These are phyloP conservation scores for Hoplias malabaricus DNA, from an alignment of 2,113 vertebrate genomes.

Conservation along the genomic window DNA sequence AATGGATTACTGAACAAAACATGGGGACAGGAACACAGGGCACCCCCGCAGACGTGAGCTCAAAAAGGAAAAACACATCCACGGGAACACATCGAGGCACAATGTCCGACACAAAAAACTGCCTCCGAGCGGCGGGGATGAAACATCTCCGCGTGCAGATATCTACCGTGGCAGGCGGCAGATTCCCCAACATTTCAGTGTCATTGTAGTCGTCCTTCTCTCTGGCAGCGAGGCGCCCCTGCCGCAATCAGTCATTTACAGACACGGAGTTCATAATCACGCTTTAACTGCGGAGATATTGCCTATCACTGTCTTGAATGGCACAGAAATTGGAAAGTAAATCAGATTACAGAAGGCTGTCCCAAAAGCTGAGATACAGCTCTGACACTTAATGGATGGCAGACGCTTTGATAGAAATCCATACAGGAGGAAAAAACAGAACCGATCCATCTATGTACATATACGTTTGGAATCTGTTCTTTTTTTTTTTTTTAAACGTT, in stretches of 20 bases:
- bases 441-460: too few relatives aligned
- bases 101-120: constrained; percentile 24
- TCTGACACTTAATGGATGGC: not conserved
- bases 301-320: not conserved
- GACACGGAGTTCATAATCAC: not conserved
- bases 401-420: not conserved
- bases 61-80: constrained; percentile 17
- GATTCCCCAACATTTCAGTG: constrained; percentile 1
- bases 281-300: not conserved
- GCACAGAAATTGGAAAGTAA: constrained; percentile 7
- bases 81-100: constrained; percentile 43
- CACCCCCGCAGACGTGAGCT: not conserved
- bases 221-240: not conserved
- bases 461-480: too few relatives aligned
- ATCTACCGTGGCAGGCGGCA: not conserved
- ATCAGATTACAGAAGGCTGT: not conserved
- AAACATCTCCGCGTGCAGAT: not conserved
- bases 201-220: not conserved
- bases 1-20: constrained; percentile 35
- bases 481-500: not conserved
- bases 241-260: constrained; percentile 7
- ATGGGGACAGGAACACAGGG: not conserved
- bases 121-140: not conserved
- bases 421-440: not conserved
- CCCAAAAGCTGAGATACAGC: not conserved